Conservation (phyloP, 2,888 invertebrate species). For the Archaeoteleia sp. region DNA sequence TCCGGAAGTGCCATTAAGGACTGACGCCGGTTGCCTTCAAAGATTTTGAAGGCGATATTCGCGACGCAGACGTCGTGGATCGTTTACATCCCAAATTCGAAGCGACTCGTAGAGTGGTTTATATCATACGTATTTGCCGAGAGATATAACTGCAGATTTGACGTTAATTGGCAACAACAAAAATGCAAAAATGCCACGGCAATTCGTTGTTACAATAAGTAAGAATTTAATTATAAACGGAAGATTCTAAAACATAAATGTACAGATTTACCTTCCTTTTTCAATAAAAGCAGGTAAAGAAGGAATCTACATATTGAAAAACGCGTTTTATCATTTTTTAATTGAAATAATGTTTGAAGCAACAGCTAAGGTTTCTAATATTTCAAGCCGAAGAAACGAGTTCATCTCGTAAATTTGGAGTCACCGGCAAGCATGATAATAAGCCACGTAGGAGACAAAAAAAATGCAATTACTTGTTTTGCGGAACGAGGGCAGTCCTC, state of each 20-base stretch:
- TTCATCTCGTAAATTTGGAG: constrained; percentile 33
- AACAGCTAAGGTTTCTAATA: too few species aligned
- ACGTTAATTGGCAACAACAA: constrained; percentile 46
- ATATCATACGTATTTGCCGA: constrained; percentile 38
- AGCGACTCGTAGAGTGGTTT: constrained; percentile 46
- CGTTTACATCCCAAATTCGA: constrained; percentile 51
- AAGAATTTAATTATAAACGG: too few species aligned
- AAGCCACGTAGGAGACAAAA: constrained; percentile 29
- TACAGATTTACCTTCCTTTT: too few species aligned
- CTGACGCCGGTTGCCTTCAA: constrained; percentile 25
- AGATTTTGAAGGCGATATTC: constrained; percentile 38
- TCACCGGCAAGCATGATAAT: constrained; percentile 18
- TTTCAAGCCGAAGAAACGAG: neutral
- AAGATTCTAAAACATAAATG: too few species aligned
- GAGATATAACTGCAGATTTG: constrained; percentile 42
- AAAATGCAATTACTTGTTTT: constrained; percentile 50
- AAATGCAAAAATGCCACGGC: too few species aligned
- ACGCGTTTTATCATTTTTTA: too few species aligned
- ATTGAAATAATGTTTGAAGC: too few species aligned
- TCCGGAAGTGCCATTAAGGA: constrained; percentile 39
- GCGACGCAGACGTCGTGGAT: constrained; percentile 42
- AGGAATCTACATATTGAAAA: too few species aligned
- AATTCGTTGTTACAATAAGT: too few species aligned
- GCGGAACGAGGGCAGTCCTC: constrained; percentile 29
- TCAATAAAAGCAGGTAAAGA: too few species aligned